Evolutionary conservation across 2,113 vertebrate genomes (phyloP).

Genomic region (Amblyornis subalaris): DNA sequence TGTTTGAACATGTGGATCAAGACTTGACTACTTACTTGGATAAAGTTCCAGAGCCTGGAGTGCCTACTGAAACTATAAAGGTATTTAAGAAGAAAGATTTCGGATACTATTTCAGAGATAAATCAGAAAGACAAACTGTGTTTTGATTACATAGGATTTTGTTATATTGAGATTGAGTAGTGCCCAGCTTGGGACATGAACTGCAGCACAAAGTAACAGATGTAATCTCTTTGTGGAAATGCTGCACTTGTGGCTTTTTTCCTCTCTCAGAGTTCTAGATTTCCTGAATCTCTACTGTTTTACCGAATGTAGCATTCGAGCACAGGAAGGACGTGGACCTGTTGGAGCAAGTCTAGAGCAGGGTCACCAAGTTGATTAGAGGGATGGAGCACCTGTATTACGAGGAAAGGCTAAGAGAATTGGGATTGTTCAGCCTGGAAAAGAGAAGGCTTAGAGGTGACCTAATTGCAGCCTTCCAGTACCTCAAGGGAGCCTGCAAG

Average conservation of each 20-base stretch:
- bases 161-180: background rate
- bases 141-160: background rate
- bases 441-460: background rate
- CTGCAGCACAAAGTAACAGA: background rate
- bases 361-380: background rate
- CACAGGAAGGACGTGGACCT: background rate
- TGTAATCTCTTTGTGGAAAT: background rate
- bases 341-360: background rate
- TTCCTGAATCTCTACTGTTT: background rate
- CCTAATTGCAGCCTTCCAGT: background rate
- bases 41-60: slow-evolving; percentile 95
- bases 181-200: background rate
- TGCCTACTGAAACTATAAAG: slow-evolving; percentile 97
- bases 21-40: slow-evolving; percentile 98
- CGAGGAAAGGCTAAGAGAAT: background rate
- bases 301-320: background rate
- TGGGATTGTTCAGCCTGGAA: background rate
- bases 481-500: background rate
- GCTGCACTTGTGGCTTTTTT: background rate
- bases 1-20: slow-evolving; percentile 99
- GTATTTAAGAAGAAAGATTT: slow-evolving; percentile 65
- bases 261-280: background rate
- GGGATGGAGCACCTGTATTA: background rate
- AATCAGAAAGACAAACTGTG: background rate
- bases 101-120: background rate